Percentiles rank a stretch among this genome's conserved stretches.
phyloP scores from a whole-genome alignment of 2,888 invertebrate species.

The Bruchidius siliquastri region DNA sequence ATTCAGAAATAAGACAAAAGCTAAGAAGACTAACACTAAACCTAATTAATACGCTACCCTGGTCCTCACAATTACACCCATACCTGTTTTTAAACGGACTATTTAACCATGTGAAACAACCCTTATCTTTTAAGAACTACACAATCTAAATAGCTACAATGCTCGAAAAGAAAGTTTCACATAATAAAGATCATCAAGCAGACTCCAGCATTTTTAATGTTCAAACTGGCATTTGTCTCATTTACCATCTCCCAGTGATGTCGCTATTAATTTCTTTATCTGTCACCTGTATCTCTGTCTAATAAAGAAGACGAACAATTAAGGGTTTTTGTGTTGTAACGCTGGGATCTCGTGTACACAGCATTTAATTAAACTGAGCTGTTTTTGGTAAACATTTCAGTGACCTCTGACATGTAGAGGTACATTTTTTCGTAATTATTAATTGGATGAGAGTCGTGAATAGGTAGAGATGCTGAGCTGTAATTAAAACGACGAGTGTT shows the following conservation, averaged over 20 bases:
- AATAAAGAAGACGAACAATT: neutral
- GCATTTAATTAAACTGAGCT: neutral
- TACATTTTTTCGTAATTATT: neutral
- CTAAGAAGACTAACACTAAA: no score
- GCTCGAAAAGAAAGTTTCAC: neutral
- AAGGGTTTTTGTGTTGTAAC: neutral
- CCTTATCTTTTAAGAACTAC: no score
- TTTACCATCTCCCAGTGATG: neutral
- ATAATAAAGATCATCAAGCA: neutral
- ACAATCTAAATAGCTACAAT: no score
- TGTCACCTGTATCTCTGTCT: neutral
- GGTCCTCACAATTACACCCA: no score
- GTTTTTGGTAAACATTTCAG: neutral
- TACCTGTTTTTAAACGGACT: no score
- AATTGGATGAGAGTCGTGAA: neutral
- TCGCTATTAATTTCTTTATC: neutral
- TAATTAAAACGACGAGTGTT: neutral
- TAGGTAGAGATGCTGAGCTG: neutral
- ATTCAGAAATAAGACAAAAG: no score
- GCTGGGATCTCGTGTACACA: neutral
- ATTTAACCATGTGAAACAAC: no score
- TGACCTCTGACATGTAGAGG: neutral
- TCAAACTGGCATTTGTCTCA: neutral
- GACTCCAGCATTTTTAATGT: neutral
- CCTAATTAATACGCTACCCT: no score